Base-by-base conservation (phyloP, 2,113 vertebrate genomes). In the Piprites chloris region DNA sequence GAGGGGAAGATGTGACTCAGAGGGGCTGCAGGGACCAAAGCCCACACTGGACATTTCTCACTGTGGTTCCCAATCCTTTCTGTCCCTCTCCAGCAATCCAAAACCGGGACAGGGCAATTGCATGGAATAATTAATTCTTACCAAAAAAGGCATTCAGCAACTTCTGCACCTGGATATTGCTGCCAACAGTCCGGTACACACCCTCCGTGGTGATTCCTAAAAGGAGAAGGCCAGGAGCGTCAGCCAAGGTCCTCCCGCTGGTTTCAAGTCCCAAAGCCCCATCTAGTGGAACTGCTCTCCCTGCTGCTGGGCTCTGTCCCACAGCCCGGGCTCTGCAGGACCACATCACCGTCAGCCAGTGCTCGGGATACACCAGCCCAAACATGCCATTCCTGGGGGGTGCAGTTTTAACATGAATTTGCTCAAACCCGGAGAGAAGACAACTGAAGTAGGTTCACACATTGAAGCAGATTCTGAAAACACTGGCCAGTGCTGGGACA, bases 81-180 rank as follows among this genome's bases (percentile, higher is more conserved):
- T 7, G 5, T 47, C 41, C 17, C 56, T 61, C 24, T 6, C 16
- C 14, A 61, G 18, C 30, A 39, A 46, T 4, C 56, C n/a, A 71
- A 79, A 58, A 22, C 3, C 6, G 50, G 14, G n/a, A 21, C 39
- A 67, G 35, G 23, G 35, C 3, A 44, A 35, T 5, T 8, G 16
- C 16, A 42, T 0, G 5, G 52, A 75, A 53, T 30, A 37, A 74
- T 37, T 27, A 21, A 41, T 73, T 75, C 96, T 99, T 98, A 99
- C 99, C 98, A 97, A 99, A 99, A 98, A 99, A 99, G 72, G 98
- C 95, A 87, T 99, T 99, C 97, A 99, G 96, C 91, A 99, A 97
- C 97, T 99, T 99, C 97, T 99, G 99, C 97, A 99, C 99, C 98
- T 99, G 99, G 88, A 99, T 99, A 86, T 99, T 99, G 98, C 99